These are phyloP conservation scores for Hirundo rustica DNA, from an alignment of 2,797 vertebrate species.

Conservation along the genomic window DNA sequence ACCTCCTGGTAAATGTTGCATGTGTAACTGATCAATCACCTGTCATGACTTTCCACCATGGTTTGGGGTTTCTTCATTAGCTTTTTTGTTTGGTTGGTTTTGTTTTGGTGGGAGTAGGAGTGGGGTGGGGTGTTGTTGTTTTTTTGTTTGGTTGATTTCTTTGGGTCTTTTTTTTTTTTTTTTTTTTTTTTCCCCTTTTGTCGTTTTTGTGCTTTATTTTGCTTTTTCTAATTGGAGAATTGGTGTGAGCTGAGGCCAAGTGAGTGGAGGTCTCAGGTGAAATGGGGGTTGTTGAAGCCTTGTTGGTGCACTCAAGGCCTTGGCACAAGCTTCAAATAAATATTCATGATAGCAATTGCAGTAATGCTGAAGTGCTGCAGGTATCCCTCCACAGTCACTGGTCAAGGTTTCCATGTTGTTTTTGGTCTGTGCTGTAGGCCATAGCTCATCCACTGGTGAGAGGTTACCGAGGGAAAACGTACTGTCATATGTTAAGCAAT, in stretches of 20 bases:
- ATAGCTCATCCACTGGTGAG: neutral
- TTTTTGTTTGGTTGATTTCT: too few species aligned
- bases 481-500: neutral
- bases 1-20: neutral
- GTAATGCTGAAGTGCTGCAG: neutral
- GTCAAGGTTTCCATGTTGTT: neutral
- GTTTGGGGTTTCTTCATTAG: accelerated
- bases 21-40: neutral
- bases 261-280: neutral
- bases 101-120: neutral
- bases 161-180: neutral
- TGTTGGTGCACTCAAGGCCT: neutral
- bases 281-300: neutral
- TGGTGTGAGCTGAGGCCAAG: neutral
- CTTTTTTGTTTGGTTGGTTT: neutral
- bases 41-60: neutral
- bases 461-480: neutral
- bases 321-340: neutral
- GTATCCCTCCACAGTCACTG: neutral
- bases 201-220: neutral
- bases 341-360: neutral
- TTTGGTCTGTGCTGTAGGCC: neutral
- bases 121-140: neutral
- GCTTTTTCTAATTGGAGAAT: neutral
- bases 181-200: neutral